phyloP scores from a whole-genome alignment of 2,113 vertebrate genomes.

The Chlorodrepanis virens region DNA sequence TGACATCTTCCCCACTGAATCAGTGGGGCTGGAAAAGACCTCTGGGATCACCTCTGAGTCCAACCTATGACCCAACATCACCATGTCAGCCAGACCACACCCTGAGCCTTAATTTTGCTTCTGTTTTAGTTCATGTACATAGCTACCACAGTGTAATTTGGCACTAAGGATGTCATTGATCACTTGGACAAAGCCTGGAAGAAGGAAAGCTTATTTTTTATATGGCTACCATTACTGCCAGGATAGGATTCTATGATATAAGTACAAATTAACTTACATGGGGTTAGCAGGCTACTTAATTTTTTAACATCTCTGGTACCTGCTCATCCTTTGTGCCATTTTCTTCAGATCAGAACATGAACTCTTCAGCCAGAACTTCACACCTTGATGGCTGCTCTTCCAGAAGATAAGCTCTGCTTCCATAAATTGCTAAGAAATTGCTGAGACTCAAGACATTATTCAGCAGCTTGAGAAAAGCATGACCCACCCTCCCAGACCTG shows the following conservation, averaged over 20 bases:
- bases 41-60: not conserved
- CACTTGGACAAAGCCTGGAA: not conserved
- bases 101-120: not conserved
- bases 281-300: not conserved
- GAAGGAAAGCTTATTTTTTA: not conserved
- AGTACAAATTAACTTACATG: not conserved
- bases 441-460: not conserved
- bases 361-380: not conserved
- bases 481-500: not conserved
- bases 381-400: not conserved
- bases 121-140: not conserved
- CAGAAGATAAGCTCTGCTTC: not conserved
- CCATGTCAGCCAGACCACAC: not conserved
- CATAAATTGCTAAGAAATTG: not conserved
- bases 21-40: not conserved
- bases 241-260: not conserved
- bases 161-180: not conserved
- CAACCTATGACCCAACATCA: accelerated
- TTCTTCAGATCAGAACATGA: not conserved
- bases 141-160: not conserved
- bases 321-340: not conserved
- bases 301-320: not conserved
- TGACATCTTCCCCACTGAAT: not conserved
- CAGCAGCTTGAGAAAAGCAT: not conserved
- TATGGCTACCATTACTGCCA: not conserved